Conservation (phyloP, 2,888 invertebrate species). For the Hypsopygia costalis region DNA sequence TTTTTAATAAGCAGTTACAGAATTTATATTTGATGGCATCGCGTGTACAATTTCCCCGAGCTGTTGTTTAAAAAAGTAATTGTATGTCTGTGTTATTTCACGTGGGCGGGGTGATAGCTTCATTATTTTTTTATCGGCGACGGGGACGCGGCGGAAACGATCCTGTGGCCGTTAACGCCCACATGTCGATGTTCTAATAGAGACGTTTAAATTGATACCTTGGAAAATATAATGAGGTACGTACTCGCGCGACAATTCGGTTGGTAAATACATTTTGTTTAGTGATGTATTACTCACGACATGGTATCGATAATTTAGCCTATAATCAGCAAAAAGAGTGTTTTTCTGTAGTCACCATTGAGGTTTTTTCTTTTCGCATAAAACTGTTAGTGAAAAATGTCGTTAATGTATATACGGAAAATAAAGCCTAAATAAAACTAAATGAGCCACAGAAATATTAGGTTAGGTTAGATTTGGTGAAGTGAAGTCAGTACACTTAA, state of each 20-base stretch:
- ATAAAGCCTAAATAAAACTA: too few species aligned
- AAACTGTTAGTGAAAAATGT: too few species aligned
- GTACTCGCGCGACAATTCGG: neutral
- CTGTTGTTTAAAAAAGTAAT: conserved; percentile 37
- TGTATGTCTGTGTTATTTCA: conserved; percentile 23
- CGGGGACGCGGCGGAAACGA: conserved; percentile 24
- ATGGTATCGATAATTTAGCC: too few species aligned
- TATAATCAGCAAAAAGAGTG: too few species aligned
- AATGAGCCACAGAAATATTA: too few species aligned
- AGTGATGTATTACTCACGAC: conserved; percentile 24
- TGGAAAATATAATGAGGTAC: conserved; percentile 26
- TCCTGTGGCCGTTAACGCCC: conserved; percentile 42
- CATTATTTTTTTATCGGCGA: conserved; percentile 66
- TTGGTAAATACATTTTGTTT: conserved; percentile 5
- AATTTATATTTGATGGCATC: conserved; percentile 7
- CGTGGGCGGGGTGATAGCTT: conserved; percentile 36
- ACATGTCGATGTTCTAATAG: conserved; percentile 53
- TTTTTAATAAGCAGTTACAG: too few species aligned
- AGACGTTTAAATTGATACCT: conserved; percentile 62
- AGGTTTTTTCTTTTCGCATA: too few species aligned
- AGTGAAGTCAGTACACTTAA: too few species aligned
- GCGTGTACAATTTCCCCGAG: conserved; percentile 16
- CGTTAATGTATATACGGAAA: too few species aligned
- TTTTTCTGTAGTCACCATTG: too few species aligned
- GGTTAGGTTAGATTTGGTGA: too few species aligned